Evolutionary conservation across 92 coral and sea anemone species (phyloP).

Genomic region (Paramuricea clavata): DNA sequence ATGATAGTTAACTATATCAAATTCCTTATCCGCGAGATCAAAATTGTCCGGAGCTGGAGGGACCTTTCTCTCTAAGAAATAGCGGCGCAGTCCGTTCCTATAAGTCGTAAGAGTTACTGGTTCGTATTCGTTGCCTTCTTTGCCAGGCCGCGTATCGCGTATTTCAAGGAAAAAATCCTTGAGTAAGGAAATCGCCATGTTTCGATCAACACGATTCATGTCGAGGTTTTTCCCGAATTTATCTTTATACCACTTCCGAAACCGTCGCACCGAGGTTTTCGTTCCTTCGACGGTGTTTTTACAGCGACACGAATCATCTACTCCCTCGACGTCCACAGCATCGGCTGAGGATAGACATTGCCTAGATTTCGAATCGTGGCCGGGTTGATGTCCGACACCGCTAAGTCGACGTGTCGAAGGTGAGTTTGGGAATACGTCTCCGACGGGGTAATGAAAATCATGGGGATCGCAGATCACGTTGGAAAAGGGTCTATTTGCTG

Average conservation of each 20-base stretch:
- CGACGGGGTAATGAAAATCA: constrained; percentile 24
- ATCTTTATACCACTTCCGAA: constrained; percentile 99
- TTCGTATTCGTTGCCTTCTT: constrained; percentile 99
- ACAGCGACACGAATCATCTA: constrained; percentile 95
- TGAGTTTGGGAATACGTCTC: background rate
- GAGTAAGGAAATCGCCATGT: constrained; percentile 89
- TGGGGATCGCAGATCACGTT: constrained; percentile 34
- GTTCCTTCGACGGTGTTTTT: constrained; percentile 99
- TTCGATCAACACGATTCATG: constrained; percentile 91
- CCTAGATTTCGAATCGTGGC: constrained; percentile 1
- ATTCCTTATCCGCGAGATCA: constrained; percentile 98
- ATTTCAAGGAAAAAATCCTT: constrained; percentile 99
- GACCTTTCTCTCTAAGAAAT: constrained; percentile 95
- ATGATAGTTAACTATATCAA: constrained; percentile 97
- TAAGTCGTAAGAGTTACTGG: constrained; percentile 98
- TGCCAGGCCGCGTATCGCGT: constrained; percentile 99
- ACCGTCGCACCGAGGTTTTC: constrained; percentile 94
- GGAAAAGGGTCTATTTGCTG: constrained; percentile 30
- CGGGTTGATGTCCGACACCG: background rate
- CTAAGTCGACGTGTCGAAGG: constrained; percentile 25
- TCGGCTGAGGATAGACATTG: constrained; percentile 66
- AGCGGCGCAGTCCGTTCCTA: constrained; percentile 97
- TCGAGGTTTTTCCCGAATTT: constrained; percentile 93
- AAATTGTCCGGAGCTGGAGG: constrained; percentile 99
- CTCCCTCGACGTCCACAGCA: constrained; percentile 92